Base-by-base conservation (phyloP, 2,888 invertebrate genomes). In the Uloborus plumipes region DNA sequence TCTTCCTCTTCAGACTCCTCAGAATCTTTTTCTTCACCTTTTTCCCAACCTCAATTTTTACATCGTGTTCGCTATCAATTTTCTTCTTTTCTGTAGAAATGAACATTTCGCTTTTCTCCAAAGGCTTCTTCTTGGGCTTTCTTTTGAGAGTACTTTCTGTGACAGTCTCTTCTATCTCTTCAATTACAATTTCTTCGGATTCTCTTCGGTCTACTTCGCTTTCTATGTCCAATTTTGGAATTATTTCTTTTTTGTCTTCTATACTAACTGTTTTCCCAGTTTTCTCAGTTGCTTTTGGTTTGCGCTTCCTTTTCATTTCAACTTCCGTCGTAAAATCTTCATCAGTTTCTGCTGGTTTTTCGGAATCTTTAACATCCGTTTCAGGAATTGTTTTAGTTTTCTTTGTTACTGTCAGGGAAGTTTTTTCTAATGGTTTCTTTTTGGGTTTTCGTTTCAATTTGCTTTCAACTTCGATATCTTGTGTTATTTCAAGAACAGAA, bases 361-460 rank as follows among this genome's bases (percentile, higher is more conserved):
- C 15, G 31, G 9, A n/a, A 39, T 31, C 26, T 18, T 31, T 20
- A 2, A n/a, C 16, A 62, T 14, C 15, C 6, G n/a, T n/a, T 62
- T 31, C 31, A 2, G 26, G 2, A 31, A 62, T 31, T 1, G 15
- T 18, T 16, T 47, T 22, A 49, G n/a, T 53, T 58, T 31, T 61
- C 55, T 71, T 51, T 13, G 26, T 66, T 31, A 72, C 16, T 1
- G 47, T 50, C 16, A 62, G 7, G 0, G 15, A 69, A 14, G 58
- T 16, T 49, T 84, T 62, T 0, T 69, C 75, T 31, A 39, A 7
- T 7, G 84, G 59, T 53, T 74, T 84, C 31, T 61, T 73, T 58
- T 77, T 74, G 15, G 18, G 20, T 67, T 67, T 84, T 1, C 26
- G 26, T 58, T 84, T 67, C 9, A 61, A 18, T 26, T 59, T 59